phyloP scores from a whole-genome alignment of 1,140 invertebrate species.

The Campodea augens region DNA sequence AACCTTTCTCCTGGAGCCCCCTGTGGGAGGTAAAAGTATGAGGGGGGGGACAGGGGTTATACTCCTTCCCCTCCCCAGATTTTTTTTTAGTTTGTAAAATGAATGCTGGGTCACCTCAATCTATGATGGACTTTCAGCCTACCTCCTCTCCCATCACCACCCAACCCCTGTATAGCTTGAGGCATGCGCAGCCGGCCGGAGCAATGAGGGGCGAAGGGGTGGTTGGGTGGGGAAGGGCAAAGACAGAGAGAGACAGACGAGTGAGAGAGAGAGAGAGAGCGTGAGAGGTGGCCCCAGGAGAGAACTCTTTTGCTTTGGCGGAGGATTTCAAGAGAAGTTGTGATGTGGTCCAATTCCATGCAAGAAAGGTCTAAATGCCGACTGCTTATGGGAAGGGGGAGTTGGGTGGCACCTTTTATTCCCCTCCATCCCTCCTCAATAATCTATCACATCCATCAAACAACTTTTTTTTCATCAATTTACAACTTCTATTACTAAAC shows the following conservation, averaged over 20 bases:
- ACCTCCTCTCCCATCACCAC: conserved; percentile 10
- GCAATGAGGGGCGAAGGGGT: neutral
- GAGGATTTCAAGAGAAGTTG: neutral
- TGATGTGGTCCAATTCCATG: conserved; percentile 1
- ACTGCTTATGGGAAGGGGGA: too few relatives aligned
- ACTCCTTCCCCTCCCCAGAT: too few relatives aligned
- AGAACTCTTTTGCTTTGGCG: neutral
- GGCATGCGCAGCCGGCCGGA: neutral
- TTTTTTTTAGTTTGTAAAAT: too few relatives aligned
- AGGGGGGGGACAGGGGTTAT: too few relatives aligned
- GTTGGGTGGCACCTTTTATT: neutral
- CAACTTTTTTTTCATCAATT: conserved; percentile 3
- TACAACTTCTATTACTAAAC: too few relatives aligned
- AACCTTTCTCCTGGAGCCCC: too few relatives aligned
- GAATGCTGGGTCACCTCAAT: too few relatives aligned
- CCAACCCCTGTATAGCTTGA: conserved; percentile 3
- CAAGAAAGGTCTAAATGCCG: too few relatives aligned
- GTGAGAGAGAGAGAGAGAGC: neutral
- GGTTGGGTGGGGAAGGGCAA: neutral
- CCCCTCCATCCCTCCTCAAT: neutral
- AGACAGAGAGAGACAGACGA: neutral
- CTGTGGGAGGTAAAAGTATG: too few relatives aligned
- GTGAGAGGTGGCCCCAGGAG: neutral
- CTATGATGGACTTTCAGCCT: conserved; percentile 23
- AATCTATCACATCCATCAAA: conserved; percentile 1